phyloP scores from a whole-genome alignment of 1,140 invertebrate genomes.

The Babylonia areolata region DNA sequence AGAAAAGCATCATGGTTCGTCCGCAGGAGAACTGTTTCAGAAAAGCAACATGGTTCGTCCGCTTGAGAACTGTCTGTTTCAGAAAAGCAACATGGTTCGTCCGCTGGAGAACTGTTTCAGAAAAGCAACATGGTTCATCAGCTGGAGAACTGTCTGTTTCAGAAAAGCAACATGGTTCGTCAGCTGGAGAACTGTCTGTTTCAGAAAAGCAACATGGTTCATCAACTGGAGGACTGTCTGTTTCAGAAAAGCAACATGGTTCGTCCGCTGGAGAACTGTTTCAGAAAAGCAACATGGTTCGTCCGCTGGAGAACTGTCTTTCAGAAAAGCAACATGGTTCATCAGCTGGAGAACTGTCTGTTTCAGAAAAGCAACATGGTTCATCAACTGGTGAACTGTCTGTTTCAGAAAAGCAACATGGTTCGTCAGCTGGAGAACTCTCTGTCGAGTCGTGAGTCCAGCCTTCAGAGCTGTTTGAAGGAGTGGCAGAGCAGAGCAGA shows the following conservation, averaged over 20 bases:
- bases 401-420: constrained; percentile 24
- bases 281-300: too few species aligned
- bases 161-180: constrained; percentile 35
- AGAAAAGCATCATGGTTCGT: too few species aligned
- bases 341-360: constrained; percentile 53
- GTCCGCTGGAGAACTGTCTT: constrained; percentile 53
- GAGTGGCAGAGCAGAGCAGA: constrained; percentile 36
- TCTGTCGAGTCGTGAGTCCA: constrained; percentile 38
- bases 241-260: too few species aligned
- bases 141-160: constrained; percentile 49
- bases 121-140: constrained; percentile 42
- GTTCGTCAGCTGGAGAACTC: constrained; percentile 54
- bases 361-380: too few species aligned
- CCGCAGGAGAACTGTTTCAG: too few species aligned
- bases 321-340: constrained; percentile 34
- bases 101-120: constrained; percentile 53
- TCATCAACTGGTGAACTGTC: too few species aligned
- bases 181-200: constrained; percentile 53
- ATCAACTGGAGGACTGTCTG: too few species aligned
- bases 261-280: too few species aligned
- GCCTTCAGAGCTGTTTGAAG: constrained; percentile 35
- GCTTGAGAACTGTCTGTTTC: too few species aligned
- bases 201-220: too few species aligned
- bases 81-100: constrained; percentile 33
- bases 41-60: too few species aligned